phyloP scores from a whole-genome alignment of 2,888 invertebrate species.

The Leptinotarsa juncta region DNA sequence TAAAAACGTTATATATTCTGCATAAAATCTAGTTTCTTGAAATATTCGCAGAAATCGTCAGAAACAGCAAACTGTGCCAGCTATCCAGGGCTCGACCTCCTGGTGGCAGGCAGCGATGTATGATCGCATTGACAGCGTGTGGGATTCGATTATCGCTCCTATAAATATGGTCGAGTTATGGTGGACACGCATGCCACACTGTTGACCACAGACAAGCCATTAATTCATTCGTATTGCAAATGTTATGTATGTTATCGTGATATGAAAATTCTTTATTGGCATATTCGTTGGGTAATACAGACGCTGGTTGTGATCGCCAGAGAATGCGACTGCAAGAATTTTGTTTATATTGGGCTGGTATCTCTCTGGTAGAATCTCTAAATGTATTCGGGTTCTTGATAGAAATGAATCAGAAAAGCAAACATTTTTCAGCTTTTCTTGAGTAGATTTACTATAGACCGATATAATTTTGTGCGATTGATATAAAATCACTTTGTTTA shows the following conservation, averaged over 20 bases:
- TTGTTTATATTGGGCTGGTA: neutral
- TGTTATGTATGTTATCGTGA: conserved; percentile 35
- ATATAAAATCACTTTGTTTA: no score
- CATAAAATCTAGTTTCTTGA: no score
- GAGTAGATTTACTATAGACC: no score
- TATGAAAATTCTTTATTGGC: conserved; percentile 36
- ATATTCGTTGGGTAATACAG: conserved; percentile 15
- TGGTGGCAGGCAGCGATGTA: conserved; percentile 47
- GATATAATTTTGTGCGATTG: no score
- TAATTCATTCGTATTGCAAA: conserved; percentile 47
- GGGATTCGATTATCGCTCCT: conserved; percentile 51
- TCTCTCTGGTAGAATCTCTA: no score
- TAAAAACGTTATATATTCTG: no score
- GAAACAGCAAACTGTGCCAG: conserved; percentile 31
- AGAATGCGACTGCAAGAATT: neutral
- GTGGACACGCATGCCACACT: conserved; percentile 45
- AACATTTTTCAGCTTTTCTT: no score
- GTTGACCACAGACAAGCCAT: conserved; percentile 45
- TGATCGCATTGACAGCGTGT: conserved; percentile 53
- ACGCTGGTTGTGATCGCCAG: neutral
- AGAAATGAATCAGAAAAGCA: no score
- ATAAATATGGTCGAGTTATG: conserved; percentile 52
- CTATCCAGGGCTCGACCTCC: conserved; percentile 43
- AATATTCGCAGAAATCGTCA: conserved; percentile 14
- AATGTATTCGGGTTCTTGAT: no score